Base-by-base conservation (phyloP, 2,888 invertebrate species). In the Mythimna impura region DNA sequence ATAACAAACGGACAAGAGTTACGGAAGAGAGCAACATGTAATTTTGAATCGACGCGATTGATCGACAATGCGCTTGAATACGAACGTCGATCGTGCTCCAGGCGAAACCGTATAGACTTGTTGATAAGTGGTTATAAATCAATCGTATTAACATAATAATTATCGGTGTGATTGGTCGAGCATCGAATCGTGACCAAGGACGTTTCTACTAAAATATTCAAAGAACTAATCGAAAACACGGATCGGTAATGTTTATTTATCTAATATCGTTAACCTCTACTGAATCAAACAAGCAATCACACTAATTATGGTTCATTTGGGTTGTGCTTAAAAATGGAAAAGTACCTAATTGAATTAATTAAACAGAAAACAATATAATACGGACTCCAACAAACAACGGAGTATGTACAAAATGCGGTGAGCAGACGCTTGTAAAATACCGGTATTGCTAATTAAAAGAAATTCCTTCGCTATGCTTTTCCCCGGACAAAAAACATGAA, bases 391-490 rank as follows among this genome's bases (percentile, higher is more conserved):
- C 80, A 79, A 84, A 73, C 66, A 77, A 75, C 80, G 82, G 76
- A 88, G 86, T 86, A 90, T 89, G 78, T 75, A 58, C 86, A 89
- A 87, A 92, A 93, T 91, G 89, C 88, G 83, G 88, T 81, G 84
- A 81, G 87, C 86, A 86, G 82, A 81, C 79, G 86, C 83, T 83
- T 86, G 83, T 87, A 88, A 87, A 89, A 89, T 86, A 90, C 89
- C 88, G 90, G 89, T 89, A 87, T 87, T 86, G 89, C 89, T 94
- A 95, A 95, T 95, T 94, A 95, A 93, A 91, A 93, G 91, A 93
- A 94, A 93, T 94, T 91, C 93, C 90, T 84, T 84, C 78, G 87
- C 89, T 89, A 91, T 90, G 89, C 91, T 90, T 93, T 92, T 91
- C 89, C 88, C 83, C 75, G 75, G 50, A 85, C 88, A 93, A 94